These are phyloP conservation scores for Noctua fimbriata DNA, from an alignment of 2,888 invertebrate genomes.

Conservation along the genomic window DNA sequence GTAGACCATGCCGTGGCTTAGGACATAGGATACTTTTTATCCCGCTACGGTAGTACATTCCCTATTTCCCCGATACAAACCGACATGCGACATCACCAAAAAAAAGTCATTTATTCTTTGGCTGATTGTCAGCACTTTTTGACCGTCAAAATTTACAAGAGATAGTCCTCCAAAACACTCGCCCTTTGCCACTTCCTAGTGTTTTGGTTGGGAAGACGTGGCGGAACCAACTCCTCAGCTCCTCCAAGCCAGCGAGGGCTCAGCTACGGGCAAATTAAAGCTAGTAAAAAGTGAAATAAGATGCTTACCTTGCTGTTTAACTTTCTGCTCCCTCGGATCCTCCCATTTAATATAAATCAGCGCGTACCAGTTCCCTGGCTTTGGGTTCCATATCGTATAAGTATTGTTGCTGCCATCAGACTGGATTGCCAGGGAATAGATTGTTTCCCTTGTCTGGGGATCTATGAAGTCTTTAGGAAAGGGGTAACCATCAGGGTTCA, in stretches of 20 bases:
- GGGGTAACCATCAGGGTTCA: conserved; percentile 94
- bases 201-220: neutral
- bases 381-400: conserved; percentile 91
- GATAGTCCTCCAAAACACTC: neutral
- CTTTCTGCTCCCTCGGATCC: conserved; percentile 93
- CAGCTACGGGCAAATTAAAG: neutral
- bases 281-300: neutral
- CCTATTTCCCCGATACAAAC: too few species aligned
- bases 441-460: conserved; percentile 83
- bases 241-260: neutral
- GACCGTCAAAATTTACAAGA: neutral
- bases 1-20: too few species aligned
- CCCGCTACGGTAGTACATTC: too few species aligned
- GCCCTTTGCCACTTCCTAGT: neutral
- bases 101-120: too few species aligned
- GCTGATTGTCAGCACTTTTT: too few species aligned
- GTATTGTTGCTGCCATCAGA: conserved; percentile 91
- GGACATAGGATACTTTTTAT: too few species aligned
- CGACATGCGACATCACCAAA: too few species aligned
- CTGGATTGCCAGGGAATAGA: conserved; percentile 90
- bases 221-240: neutral
- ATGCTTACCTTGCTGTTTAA: conserved; percentile 93
- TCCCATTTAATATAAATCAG: conserved; percentile 94
- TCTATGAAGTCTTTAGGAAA: conserved; percentile 92
- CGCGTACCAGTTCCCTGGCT: conserved; percentile 95